A percentile compares a stretch with the other conserved stretches of the same genome.
Evolutionary conservation across 1,140 invertebrate species (phyloP).

Genomic region (Mercenaria mercenaria): DNA sequence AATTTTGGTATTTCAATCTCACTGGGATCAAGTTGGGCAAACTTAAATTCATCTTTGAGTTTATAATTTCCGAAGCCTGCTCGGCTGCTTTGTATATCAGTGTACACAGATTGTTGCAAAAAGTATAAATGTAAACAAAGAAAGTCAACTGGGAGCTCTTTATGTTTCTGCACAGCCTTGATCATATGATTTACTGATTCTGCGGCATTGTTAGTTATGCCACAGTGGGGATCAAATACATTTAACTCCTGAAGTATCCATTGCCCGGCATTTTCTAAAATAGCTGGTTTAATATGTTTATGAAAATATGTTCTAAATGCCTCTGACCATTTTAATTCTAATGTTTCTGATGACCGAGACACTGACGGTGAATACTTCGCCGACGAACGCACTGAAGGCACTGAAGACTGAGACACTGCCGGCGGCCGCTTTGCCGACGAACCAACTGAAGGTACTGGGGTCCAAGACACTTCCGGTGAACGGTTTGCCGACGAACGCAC

Average conservation of each 20-base stretch:
- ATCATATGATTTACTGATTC: constrained; percentile 26
- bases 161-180: not conserved
- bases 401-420: too few relatives aligned
- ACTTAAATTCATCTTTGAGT: constrained; percentile 6
- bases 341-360: too few relatives aligned
- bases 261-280: not conserved
- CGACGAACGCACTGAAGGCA: too few relatives aligned
- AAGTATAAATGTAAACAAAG: not conserved
- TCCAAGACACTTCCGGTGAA: too few relatives aligned
- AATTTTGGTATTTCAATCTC: not conserved
- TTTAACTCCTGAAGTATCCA: not conserved
- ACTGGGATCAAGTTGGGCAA: not conserved
- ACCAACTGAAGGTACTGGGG: too few relatives aligned
- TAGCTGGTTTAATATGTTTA: not conserved
- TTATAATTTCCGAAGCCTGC: constrained; percentile 17
- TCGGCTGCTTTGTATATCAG: not conserved
- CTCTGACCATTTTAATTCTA: too few relatives aligned
- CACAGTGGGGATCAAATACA: not conserved
- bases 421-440: too few relatives aligned
- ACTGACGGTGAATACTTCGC: too few relatives aligned
- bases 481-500: too few relatives aligned
- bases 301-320: too few relatives aligned
- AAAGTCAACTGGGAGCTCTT: constrained; percentile 4
- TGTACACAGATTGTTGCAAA: not conserved
- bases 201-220: constrained; percentile 7